These are phyloP conservation scores for Vulpes vulpes DNA, from an alignment of 2,113 vertebrate genomes.

Conservation along the genomic window DNA sequence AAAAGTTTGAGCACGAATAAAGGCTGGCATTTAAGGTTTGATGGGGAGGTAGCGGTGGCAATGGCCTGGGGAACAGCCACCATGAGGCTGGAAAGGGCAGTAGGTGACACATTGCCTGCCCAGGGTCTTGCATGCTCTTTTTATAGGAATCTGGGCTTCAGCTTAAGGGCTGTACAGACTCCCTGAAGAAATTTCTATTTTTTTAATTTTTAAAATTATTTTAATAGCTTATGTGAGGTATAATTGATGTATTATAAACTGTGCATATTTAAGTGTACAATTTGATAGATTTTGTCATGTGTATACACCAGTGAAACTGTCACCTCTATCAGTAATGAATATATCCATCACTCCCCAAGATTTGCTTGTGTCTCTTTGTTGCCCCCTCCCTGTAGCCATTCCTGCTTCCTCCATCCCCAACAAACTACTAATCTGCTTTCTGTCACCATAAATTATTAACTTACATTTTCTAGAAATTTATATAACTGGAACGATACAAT, in stretches of 20 bases:
- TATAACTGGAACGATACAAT: not conserved
- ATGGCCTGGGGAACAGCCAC: rapidly evolving
- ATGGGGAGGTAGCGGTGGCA: rapidly evolving
- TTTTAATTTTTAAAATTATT: not conserved
- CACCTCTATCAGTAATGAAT: not conserved
- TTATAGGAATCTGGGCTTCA: not conserved
- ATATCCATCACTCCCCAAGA: not conserved
- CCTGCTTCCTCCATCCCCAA: not conserved
- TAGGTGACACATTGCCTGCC: not conserved
- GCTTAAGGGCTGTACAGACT: not conserved
- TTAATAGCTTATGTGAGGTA: not conserved
- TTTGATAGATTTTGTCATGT: not conserved
- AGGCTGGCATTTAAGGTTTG: not conserved
- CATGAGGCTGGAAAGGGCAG: not conserved
- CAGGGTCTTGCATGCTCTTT: not conserved
- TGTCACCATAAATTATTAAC: not conserved
- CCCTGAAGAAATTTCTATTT: not conserved
- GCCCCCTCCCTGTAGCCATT: not conserved
- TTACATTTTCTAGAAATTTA: not conserved
- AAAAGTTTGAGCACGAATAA: not conserved
- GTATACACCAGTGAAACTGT: not conserved
- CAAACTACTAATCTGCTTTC: not conserved
- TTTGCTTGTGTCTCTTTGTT: not conserved
- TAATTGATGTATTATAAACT: not conserved
- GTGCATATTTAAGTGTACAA: not conserved